Percentiles rank a stretch among this genome's conserved stretches.
Conservation (phyloP, 2,888 invertebrate species). For the Dilophus febrilis region DNA sequence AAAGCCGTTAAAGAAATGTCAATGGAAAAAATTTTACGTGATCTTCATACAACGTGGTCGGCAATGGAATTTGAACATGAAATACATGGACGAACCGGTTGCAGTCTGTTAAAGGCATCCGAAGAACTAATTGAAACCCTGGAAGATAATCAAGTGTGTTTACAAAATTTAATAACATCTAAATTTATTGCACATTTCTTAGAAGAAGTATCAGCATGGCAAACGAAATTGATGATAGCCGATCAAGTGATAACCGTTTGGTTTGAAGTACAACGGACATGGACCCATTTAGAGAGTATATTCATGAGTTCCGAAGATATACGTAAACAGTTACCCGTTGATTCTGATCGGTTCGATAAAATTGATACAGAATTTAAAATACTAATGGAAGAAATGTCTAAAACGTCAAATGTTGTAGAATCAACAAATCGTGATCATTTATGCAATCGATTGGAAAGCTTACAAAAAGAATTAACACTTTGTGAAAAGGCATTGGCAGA, state of each 20-base stretch:
- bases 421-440: slow-evolving; percentile 79
- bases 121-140: slow-evolving; percentile 93
- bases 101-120: slow-evolving; percentile 69
- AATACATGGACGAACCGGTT: slow-evolving; percentile 71
- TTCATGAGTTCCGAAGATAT: slow-evolving; percentile 98
- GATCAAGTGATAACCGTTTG: slow-evolving; percentile 85
- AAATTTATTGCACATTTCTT: slow-evolving; percentile 93
- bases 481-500: slow-evolving; percentile 95
- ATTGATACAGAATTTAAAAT: slow-evolving; percentile 84
- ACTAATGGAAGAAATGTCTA: slow-evolving; percentile 29
- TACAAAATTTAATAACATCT: slow-evolving; percentile 91
- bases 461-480: slow-evolving; percentile 71
- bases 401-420: slow-evolving; percentile 59
- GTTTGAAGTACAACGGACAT: slow-evolving; percentile 94
- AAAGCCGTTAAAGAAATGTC: slow-evolving; percentile 98
- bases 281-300: slow-evolving; percentile 94
- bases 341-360: slow-evolving; percentile 79
- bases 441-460: slow-evolving; percentile 55
- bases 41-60: slow-evolving; percentile 77
- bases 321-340: slow-evolving; percentile 80
- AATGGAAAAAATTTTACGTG: slow-evolving; percentile 88
- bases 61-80: slow-evolving; percentile 87
- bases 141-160: slow-evolving; percentile 90
- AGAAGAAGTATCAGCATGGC: slow-evolving; percentile 89
- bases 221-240: slow-evolving; percentile 76